A percentile compares a stretch with the other conserved stretches of the same genome.
Conservation (phyloP, 2,888 invertebrate species). For the Eristalis pertinax region DNA sequence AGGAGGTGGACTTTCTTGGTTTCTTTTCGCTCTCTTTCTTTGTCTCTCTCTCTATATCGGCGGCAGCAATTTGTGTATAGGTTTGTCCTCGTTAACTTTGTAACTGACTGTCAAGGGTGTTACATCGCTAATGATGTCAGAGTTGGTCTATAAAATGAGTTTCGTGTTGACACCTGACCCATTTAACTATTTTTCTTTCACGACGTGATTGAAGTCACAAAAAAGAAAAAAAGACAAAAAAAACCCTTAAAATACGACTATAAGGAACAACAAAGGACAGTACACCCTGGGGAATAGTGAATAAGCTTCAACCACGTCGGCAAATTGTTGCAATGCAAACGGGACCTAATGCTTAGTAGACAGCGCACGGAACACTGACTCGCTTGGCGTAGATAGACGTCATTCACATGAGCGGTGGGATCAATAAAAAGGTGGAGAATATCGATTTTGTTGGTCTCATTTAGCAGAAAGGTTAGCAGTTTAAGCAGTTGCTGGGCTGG, state of each 20-base stretch:
- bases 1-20: slow-evolving; percentile 15
- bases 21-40: not conserved
- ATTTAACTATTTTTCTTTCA: not conserved
- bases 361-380: not conserved
- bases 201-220: slow-evolving; percentile 8
- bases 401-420: not conserved
- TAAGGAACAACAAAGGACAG: slow-evolving; percentile 24
- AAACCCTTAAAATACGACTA: not conserved
- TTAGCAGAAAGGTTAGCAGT: not conserved
- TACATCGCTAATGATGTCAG: slow-evolving; percentile 39
- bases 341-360: not conserved
- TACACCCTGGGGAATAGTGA: not conserved
- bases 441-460: not conserved
- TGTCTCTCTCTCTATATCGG: not conserved
- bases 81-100: slow-evolving; percentile 35
- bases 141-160: slow-evolving; percentile 19
- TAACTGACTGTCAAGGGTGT: slow-evolving; percentile 15
- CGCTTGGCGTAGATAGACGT: not conserved
- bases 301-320: not conserved
- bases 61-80: slow-evolving; percentile 9
- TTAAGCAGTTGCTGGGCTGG: not conserved
- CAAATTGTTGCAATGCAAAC: not conserved
- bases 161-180: slow-evolving; percentile 27
- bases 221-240: not conserved
- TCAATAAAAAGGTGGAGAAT: slow-evolving; percentile 42